Evolutionary conservation across 2,113 vertebrate species (phyloP).

Genomic region (Catharus minimus): DNA sequence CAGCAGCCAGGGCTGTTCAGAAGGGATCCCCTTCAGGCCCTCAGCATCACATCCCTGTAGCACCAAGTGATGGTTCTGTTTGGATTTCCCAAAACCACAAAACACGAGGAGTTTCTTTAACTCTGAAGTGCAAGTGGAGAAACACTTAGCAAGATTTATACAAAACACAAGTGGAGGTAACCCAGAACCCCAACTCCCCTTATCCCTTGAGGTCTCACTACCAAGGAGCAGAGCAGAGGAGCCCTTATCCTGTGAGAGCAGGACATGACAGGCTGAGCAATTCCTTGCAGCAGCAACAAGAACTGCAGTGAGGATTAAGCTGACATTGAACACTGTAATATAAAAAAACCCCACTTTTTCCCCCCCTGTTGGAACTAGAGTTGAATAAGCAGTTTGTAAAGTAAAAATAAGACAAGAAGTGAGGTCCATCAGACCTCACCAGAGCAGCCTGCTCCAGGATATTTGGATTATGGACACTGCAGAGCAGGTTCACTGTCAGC

Average conservation of each 20-base stretch:
- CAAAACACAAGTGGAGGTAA: not conserved
- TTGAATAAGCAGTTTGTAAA: not conserved
- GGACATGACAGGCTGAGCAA: not conserved
- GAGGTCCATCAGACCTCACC: not conserved
- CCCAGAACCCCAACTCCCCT: not conserved
- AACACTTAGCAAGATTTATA: not conserved
- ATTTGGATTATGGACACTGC: not conserved
- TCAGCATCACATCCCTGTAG: not conserved
- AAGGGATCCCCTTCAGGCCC: not conserved
- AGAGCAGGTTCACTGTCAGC: not conserved
- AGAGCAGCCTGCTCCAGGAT: not conserved
- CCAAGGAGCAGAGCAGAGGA: rapidly evolving
- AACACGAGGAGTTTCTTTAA: not conserved
- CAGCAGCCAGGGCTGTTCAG: not conserved
- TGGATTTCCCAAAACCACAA: not conserved
- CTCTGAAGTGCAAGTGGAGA: not conserved
- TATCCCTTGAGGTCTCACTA: not conserved
- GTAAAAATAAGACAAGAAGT: not conserved
- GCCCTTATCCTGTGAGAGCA: not conserved
- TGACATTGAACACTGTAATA: not conserved
- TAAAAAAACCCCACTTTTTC: not conserved
- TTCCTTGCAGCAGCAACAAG: not conserved
- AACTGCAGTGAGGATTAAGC: not conserved
- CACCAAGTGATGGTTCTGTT: not conserved
- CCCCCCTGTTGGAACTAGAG: not conserved